Conservation (phyloP, 2,113 vertebrate genomes). For the Boleophthalmus pectinirostris region DNA sequence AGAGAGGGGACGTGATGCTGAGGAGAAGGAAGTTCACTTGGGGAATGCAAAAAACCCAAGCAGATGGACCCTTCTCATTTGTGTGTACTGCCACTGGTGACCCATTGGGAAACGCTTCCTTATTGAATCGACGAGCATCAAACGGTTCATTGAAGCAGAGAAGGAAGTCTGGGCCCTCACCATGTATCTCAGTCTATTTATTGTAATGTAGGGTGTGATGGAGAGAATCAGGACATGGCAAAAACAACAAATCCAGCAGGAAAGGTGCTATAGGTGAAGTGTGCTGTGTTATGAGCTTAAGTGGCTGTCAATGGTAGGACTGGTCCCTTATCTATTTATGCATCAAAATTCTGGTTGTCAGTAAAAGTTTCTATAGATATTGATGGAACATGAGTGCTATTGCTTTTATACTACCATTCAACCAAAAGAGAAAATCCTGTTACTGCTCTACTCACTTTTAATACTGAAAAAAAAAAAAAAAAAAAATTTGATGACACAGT, state of each 20-base stretch:
- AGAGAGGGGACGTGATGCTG: slow-evolving; percentile 46
- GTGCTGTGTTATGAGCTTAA: slow-evolving; percentile 15
- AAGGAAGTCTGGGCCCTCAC: slow-evolving; percentile 57
- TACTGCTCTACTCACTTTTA: not conserved
- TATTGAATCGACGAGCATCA: slow-evolving; percentile 75
- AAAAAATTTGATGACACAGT: no score
- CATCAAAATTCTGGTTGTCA: slow-evolving; percentile 13
- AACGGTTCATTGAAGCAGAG: slow-evolving; percentile 77
- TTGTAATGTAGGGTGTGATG: slow-evolving; percentile 41
- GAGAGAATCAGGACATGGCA: slow-evolving; percentile 19
- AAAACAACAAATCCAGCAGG: slow-evolving; percentile 27
- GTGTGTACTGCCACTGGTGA: slow-evolving; percentile 72
- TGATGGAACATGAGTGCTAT: not conserved
- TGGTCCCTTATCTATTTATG: slow-evolving; percentile 14
- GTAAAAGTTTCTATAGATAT: not conserved
- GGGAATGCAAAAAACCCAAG: slow-evolving; percentile 68
- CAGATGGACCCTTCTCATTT: slow-evolving; percentile 80
- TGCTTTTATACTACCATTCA: not conserved
- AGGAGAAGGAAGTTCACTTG: slow-evolving; percentile 76
- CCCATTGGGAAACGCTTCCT: slow-evolving; percentile 74
- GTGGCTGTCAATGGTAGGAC: slow-evolving; percentile 30
- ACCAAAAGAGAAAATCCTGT: not conserved
- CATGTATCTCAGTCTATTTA: slow-evolving; percentile 56
- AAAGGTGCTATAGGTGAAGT: slow-evolving; percentile 13
- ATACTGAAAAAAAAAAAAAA: not conserved